Conservation (phyloP, 2,797 vertebrate genomes). For the Lates japonicus region DNA sequence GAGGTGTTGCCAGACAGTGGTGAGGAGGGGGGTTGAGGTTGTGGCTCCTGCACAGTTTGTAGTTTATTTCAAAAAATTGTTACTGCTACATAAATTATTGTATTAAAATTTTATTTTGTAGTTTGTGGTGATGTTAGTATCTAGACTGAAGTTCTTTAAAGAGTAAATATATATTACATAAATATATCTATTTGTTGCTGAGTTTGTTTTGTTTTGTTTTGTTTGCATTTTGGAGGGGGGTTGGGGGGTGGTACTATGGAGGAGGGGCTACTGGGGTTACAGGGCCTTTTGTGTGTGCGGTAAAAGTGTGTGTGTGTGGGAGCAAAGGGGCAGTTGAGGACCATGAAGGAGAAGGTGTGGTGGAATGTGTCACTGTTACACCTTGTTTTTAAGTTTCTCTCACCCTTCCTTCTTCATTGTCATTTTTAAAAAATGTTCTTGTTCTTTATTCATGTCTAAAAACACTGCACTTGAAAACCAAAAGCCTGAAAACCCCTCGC, state of each 20-base stretch:
- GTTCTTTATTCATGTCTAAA: slow-evolving; percentile 85
- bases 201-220: slow-evolving; percentile 75
- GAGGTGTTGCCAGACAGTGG: slow-evolving; percentile 64
- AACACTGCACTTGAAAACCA: slow-evolving; percentile 93
- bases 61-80: slow-evolving; percentile 87
- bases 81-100: slow-evolving; percentile 98
- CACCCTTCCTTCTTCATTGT: slow-evolving; percentile 77
- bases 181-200: slow-evolving; percentile 91
- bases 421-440: slow-evolving; percentile 59
- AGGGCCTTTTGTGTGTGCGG: slow-evolving; percentile 59
- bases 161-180: slow-evolving; percentile 98
- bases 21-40: slow-evolving; percentile 27
- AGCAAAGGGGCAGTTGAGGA: slow-evolving; percentile 76
- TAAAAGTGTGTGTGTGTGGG: too few relatives aligned
- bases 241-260: slow-evolving; percentile 28
- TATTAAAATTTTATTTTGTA: slow-evolving; percentile 99
- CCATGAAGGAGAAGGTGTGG: slow-evolving; percentile 84
- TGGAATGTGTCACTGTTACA: slow-evolving; percentile 72
- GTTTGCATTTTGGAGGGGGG: slow-evolving; percentile 64
- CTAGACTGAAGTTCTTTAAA: slow-evolving; percentile 99
- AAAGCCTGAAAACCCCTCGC: slow-evolving; percentile 85
- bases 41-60: slow-evolving; percentile 82
- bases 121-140: slow-evolving; percentile 96
- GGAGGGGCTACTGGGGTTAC: slow-evolving; percentile 65
- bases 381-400: slow-evolving; percentile 75